A percentile compares a stretch with the other conserved stretches of the same genome.
Conservation (phyloP, 2,888 invertebrate genomes). For the Oscheius sp. region DNA sequence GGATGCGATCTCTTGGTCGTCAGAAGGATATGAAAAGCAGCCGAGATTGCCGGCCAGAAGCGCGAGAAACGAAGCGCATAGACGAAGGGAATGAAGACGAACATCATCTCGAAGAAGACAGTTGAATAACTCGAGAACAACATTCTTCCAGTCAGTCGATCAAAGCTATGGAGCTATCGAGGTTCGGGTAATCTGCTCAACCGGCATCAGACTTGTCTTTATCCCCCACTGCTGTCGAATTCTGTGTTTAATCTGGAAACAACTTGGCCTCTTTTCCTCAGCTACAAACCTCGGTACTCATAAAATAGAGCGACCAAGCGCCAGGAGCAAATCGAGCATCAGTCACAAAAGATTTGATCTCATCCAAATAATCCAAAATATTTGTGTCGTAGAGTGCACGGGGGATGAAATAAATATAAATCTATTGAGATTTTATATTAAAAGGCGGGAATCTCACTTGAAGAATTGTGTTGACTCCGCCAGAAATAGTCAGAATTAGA, state of each 20-base stretch:
- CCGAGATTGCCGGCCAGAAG: not conserved
- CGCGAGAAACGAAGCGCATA: conserved; percentile 17
- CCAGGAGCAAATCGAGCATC: not conserved
- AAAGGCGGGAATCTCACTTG: not conserved
- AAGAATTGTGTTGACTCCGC: not conserved
- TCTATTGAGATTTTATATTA: not conserved
- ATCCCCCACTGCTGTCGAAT: too few species aligned
- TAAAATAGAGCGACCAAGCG: not conserved
- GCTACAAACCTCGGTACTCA: not conserved
- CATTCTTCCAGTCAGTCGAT: not conserved
- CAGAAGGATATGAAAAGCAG: not conserved
- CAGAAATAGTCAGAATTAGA: not conserved
- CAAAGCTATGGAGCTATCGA: too few species aligned
- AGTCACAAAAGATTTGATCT: not conserved
- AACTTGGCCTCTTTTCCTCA: not conserved
- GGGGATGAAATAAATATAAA: not conserved
- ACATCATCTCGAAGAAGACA: not conserved
- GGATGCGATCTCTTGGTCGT: not conserved
- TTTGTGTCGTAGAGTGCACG: too few species aligned
- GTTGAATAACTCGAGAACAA: not conserved
- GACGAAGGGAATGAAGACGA: conserved; percentile 14
- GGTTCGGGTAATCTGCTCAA: too few species aligned
- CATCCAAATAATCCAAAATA: not conserved
- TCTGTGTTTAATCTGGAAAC: not conserved
- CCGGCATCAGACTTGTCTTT: too few species aligned